Base-by-base conservation (phyloP, 2,888 invertebrate genomes). In the Drosophila atripex region DNA sequence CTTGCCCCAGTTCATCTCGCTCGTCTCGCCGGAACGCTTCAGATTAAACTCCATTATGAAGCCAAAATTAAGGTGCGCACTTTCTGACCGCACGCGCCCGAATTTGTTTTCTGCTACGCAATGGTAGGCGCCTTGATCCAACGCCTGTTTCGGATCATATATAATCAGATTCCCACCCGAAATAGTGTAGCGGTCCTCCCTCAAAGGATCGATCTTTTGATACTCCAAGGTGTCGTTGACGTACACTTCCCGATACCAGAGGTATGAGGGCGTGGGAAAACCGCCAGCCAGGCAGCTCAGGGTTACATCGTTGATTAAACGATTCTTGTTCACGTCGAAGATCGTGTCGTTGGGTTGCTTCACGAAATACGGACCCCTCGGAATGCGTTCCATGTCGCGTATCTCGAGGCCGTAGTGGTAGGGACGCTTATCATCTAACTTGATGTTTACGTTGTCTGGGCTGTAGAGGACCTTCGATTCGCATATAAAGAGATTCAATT, bases 1-100 rank as follows among this genome's bases (percentile, higher is more conserved):
- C 93, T 97, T 98, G 35, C 98, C 98, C 97, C 97, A 98, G 91
- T 97, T 97, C 90, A 97, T 96, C 82, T 96, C 95, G 7, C 97
- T 97, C 71, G 93, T 93, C 92, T 98, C 98, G 45, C 94, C 93
- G 0, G 97, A 95, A 61, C 98, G 93, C 89, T 97, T 96, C 74
- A 97, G 93, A 91, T 97, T 97, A 86, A 98, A 98, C 91, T 98
- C 97, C 89, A 96, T 94, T 74, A 98, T 97, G 88, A 93, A 95
- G 30, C 98, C 98, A 92, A 98, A 98, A 46, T 97, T 95, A 4
- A 99, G 92, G 52, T 95, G 93, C 0, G 97, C 96, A 80, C 96
- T 97, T 90, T 97, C 96, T 1, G 98, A 98, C 32, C 97, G 93
- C 57, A 98, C 95, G 9, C 95, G 94, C 3, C 99, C 99, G 92